Conservation (phyloP, 1,140 invertebrate species). For the Brachystomella parvula region DNA sequence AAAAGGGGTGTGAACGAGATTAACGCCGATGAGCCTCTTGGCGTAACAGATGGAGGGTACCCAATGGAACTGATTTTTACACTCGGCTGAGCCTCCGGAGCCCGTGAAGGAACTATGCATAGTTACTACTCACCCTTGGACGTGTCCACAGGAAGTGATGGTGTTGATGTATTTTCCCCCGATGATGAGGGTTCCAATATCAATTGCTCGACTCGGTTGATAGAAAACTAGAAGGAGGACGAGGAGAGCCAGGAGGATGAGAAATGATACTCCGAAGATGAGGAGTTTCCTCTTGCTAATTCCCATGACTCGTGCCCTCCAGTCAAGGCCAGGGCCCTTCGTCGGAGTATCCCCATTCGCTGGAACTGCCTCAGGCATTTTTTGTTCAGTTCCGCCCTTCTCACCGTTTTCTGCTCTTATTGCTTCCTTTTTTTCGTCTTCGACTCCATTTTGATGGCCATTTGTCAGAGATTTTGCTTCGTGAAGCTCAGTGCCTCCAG, state of each 20-base stretch:
- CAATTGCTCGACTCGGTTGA: conserved; percentile 3
- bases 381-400: too few species aligned
- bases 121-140: conserved; percentile 57
- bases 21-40: too few species aligned
- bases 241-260: conserved; percentile 10
- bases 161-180: conserved; percentile 63
- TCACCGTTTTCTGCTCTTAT: too few species aligned
- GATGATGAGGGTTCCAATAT: conserved; percentile 39
- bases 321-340: not conserved
- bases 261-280: not conserved
- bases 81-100: too few species aligned
- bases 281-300: conserved; percentile 8
- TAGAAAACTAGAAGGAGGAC: conserved; percentile 6
- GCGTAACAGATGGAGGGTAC: too few species aligned
- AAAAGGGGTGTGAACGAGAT: too few species aligned
- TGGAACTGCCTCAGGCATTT: not conserved
- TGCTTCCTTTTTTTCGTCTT: too few species aligned
- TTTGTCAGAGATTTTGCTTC: too few species aligned
- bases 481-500: too few species aligned
- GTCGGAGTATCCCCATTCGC: too few species aligned
- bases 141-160: conserved; percentile 64
- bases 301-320: conserved; percentile 11
- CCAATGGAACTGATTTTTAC: not conserved
- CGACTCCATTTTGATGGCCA: too few species aligned
- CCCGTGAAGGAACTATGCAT: not conserved